Base-by-base conservation (phyloP, 2,888 invertebrate species). In the Halocaridina rubra region DNA sequence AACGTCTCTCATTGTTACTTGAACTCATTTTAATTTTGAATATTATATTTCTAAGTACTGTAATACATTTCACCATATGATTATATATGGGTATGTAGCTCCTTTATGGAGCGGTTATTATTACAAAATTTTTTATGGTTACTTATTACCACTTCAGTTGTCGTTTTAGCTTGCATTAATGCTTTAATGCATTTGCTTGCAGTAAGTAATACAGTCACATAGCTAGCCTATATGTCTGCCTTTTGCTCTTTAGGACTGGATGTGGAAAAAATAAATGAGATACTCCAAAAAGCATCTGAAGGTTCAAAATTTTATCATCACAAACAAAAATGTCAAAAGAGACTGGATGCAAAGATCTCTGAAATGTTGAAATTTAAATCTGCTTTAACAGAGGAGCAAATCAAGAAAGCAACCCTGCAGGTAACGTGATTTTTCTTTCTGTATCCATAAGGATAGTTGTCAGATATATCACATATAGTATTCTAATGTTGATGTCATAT, bases 231-330 rank as follows among this genome's bases (percentile, higher is more conserved):
- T n/a, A n/a, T n/a, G n/a, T n/a, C n/a, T n/a, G n/a, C n/a, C n/a
- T n/a, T n/a, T n/a, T n/a, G 29, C 32, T 46, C 59, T 82, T 29
- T 69, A 88, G 88, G 88, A 0, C 61, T 88, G 27, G 86, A 88
- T 59, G 74, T 84, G 19, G 84, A 76, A 19, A 88, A 84, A 30
- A 86, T 88, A 10, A 88, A 88, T 81, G 88, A 90, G 86, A 90
- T 91, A 24, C 91, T 92, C 59, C 89, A 90, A 84, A 90, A 91
- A 69, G 90, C 91, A 3, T 92, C 91, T n/a, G 90, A 90, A 90
- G 93, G 92, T 0, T 92, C 93, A 5, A 91, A 91, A 81, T 93
- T 91, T 90, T 93, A 92, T 89, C 91, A 91, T 79, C 92, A 93
- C 90, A 92, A 93, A 89, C 90, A 90, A 76, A 90, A 91, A 81